Conservation (phyloP, 1,140 invertebrate species). For the Calycopis cecrops region DNA sequence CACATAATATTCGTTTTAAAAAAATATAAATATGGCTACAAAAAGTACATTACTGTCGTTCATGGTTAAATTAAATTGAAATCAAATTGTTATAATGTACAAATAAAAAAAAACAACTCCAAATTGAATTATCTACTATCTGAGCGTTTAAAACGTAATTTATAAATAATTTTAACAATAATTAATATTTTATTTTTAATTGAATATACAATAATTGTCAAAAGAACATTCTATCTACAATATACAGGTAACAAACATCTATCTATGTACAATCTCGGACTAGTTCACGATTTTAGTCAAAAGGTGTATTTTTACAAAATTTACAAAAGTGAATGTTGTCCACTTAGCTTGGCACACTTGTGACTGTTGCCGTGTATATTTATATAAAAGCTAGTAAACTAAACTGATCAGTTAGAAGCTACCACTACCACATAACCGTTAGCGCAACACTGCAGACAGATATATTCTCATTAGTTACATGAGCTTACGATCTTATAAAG, state of each 20-base stretch:
- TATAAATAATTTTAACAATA: conserved; percentile 66
- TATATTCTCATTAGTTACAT: too few relatives aligned
- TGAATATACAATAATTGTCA: conserved; percentile 68
- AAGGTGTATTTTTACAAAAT: conserved; percentile 59
- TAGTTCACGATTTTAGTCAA: conserved; percentile 66
- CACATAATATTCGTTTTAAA: conserved; percentile 63
- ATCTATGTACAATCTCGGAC: conserved; percentile 72
- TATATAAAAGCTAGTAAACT: conserved; percentile 15
- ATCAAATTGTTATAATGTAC: conserved; percentile 42
- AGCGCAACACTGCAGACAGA: background rate
- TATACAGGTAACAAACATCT: conserved; percentile 75
- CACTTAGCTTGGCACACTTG: conserved; percentile 21
- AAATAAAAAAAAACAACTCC: conserved; percentile 42
- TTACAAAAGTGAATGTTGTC: conserved; percentile 47
- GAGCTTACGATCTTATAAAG: too few relatives aligned
- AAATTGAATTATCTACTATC: conserved; percentile 37
- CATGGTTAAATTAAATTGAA: conserved; percentile 51
- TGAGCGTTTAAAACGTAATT: conserved; percentile 56
- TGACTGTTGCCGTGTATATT: conserved; percentile 17
- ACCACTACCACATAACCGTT: conserved; percentile 5
- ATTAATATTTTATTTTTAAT: conserved; percentile 46
- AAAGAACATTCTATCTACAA: conserved; percentile 73
- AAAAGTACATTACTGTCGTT: conserved; percentile 53
- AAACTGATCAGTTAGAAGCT: background rate
- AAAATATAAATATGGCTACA: conserved; percentile 72